phyloP scores from a whole-genome alignment of 64 coral and sea anemone species.

The Montipora efflorescens region DNA sequence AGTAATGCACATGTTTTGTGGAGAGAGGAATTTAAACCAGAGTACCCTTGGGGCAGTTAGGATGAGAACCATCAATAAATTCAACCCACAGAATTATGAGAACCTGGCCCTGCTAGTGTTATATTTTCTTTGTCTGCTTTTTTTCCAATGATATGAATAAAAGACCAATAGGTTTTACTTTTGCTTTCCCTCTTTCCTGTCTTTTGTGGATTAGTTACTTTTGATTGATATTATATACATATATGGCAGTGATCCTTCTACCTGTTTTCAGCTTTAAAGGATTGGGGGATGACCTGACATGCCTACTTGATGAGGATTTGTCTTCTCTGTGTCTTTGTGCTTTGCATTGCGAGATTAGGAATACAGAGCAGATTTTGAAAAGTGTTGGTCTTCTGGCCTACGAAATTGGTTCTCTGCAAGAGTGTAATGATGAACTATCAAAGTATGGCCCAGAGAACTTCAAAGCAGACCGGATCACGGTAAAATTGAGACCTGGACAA shows the following conservation, averaged over 20 bases:
- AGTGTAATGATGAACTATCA: background rate
- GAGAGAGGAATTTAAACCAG: too few relatives aligned
- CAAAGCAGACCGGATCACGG: constrained; percentile 1
- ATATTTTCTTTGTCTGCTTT: too few relatives aligned
- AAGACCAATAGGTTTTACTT: too few relatives aligned
- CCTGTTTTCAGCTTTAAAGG: background rate
- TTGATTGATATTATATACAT: too few relatives aligned
- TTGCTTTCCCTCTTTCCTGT: too few relatives aligned
- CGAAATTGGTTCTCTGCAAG: constrained; percentile 29
- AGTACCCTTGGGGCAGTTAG: too few relatives aligned
- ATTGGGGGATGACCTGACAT: background rate
- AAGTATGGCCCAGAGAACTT: constrained; percentile 17
- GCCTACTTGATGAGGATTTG: constrained; percentile 25
- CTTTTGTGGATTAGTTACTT: too few relatives aligned
- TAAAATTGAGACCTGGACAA: constrained; percentile 27
- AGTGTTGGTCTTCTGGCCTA: constrained; percentile 33
- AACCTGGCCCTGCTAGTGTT: too few relatives aligned
- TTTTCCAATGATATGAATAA: too few relatives aligned
- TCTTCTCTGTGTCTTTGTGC: constrained; percentile 28
- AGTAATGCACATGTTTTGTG: too few relatives aligned
- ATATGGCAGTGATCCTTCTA: background rate
- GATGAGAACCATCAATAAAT: too few relatives aligned
- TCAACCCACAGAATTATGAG: too few relatives aligned
- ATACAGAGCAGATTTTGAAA: constrained; percentile 13
- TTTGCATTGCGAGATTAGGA: constrained; percentile 16